Conservation (phyloP, 2,888 invertebrate genomes). For the Volucella bombylans region DNA sequence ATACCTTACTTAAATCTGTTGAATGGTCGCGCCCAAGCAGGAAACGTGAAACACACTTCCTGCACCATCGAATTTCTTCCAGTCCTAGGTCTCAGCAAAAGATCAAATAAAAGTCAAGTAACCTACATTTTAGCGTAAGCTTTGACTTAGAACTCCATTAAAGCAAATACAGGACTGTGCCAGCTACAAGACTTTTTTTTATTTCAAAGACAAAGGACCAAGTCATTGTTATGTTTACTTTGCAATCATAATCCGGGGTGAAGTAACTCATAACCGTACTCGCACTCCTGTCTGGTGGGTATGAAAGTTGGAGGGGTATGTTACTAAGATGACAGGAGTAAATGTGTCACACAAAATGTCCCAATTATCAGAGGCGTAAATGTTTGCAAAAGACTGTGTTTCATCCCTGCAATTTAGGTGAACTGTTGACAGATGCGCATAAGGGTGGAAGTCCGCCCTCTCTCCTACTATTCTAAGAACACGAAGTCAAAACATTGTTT, state of each 20-base stretch:
- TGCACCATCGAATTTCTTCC: not conserved
- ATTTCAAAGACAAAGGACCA: conserved; percentile 44
- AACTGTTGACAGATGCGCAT: conserved; percentile 44
- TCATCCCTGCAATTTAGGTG: conserved; percentile 48
- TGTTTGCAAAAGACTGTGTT: conserved; percentile 65
- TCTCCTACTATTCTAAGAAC: conserved; percentile 34
- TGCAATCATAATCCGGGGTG: conserved; percentile 58
- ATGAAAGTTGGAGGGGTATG: not conserved
- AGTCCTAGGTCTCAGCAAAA: not conserved
- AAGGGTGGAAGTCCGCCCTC: not conserved
- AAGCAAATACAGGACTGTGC: conserved; percentile 50
- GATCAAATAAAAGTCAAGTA: conserved; percentile 69
- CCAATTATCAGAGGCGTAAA: conserved; percentile 71
- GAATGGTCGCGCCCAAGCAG: not conserved
- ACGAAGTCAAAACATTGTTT: conserved; percentile 61
- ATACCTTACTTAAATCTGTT: conserved; percentile 17
- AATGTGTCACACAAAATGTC: conserved; percentile 70
- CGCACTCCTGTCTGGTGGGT: not conserved
- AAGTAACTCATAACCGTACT: conserved; percentile 44
- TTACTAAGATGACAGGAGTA: conserved; percentile 47
- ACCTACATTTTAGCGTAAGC: conserved; percentile 58
- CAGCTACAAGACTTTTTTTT: conserved; percentile 5
- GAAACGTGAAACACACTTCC: conserved; percentile 29
- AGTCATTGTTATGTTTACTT: conserved; percentile 67
- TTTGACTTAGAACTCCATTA: not conserved